Evolutionary conservation across 2,797 vertebrate species (phyloP).

Genomic region (Xiphorhynchus erythropygius): DNA sequence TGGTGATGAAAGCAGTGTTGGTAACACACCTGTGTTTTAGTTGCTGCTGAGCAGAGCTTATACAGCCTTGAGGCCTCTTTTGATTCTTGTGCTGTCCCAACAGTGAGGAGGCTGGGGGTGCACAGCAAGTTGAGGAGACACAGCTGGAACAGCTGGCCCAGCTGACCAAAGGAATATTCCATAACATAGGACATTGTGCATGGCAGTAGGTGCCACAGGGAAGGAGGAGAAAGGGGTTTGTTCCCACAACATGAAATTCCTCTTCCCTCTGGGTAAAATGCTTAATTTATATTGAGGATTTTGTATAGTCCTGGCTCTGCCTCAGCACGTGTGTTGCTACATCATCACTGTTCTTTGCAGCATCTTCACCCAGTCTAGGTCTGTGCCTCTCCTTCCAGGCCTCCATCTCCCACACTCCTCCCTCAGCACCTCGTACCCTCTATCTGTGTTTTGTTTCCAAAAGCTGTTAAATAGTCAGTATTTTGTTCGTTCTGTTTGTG

Average conservation of each 20-base stretch:
- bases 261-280: not conserved
- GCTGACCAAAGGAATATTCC: not conserved
- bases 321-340: accelerated
- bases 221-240: accelerated
- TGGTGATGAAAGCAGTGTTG: not conserved
- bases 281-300: not conserved
- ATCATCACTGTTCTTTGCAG: not conserved
- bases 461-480: not conserved
- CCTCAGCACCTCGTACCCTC: accelerated
- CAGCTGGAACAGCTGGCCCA: not conserved
- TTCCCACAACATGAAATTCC: not conserved
- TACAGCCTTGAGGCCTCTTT: not conserved
- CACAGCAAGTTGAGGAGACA: accelerated
- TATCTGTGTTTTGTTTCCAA: not conserved
- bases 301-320: not conserved
- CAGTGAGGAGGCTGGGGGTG: accelerated
- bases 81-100: accelerated
- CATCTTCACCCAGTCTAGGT: not conserved
- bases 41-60: not conserved
- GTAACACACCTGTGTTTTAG: accelerated
- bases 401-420: not conserved
- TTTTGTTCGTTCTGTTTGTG: not conserved
- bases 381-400: not conserved
- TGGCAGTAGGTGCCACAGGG: accelerated
- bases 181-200: accelerated